Evolutionary conservation across 1,140 invertebrate genomes (phyloP).

Genomic region (Diuraphis noxia): DNA sequence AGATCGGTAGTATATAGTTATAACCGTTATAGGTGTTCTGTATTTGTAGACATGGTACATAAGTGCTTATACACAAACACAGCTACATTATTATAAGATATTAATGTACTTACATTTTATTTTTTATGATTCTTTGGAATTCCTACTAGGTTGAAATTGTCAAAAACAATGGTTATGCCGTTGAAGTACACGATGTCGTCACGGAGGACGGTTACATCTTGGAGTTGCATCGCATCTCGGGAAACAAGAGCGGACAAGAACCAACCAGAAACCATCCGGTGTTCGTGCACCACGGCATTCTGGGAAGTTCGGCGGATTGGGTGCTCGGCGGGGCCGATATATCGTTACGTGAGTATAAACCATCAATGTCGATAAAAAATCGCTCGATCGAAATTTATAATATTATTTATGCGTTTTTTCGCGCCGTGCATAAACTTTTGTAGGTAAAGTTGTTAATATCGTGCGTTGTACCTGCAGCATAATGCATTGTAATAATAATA

Average conservation of each 20-base stretch:
- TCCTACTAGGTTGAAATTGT: constrained; percentile 63
- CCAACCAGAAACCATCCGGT: constrained; percentile 62
- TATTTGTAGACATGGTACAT: too few relatives aligned
- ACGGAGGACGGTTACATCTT: constrained; percentile 77
- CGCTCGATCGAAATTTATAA: not conserved
- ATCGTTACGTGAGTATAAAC: constrained; percentile 64
- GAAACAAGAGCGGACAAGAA: constrained; percentile 55
- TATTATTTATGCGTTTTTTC: not conserved
- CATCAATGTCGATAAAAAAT: not conserved
- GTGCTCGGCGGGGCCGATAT: constrained; percentile 67
- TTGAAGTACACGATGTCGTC: constrained; percentile 68
- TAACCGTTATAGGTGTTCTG: too few relatives aligned
- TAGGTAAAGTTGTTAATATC: not conserved
- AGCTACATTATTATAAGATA: too few relatives aligned
- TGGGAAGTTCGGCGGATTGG: constrained; percentile 70
- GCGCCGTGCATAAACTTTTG: too few relatives aligned
- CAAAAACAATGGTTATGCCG: constrained; percentile 67
- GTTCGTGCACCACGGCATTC: constrained; percentile 72
- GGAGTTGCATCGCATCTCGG: constrained; percentile 72
- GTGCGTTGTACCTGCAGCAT: not conserved
- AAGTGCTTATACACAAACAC: too few relatives aligned
- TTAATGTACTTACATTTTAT: too few relatives aligned
- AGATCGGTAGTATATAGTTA: too few relatives aligned
- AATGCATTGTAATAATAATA: not conserved
- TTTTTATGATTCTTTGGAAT: not conserved